Evolutionary conservation across 2,113 vertebrate species (phyloP), one percentile per base, ranked within the genome.

Genomic region (Scomber colias): DNA sequence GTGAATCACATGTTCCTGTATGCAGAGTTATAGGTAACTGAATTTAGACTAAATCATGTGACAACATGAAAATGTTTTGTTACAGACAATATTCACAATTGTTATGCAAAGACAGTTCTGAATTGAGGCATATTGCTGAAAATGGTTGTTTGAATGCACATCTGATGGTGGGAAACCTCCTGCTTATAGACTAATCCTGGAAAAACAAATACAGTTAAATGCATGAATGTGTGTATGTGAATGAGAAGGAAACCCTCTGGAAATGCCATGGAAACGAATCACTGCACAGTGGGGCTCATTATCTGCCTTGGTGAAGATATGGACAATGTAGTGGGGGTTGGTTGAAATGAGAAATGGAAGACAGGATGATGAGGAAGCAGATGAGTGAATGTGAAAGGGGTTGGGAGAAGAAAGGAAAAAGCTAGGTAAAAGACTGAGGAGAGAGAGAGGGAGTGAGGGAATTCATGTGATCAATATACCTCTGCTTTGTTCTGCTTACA

Each of bases 201-300:
- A 31, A 40, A 62, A 57, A 63, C 16, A 30, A 24, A 17, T 2
- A n/a, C n/a, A 51, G 21, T 49, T 0, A 76, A 53, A 60, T 49
- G 48, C 12, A 11, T 48, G 12, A 54, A 35, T 8, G 5, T 11
- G 55, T 70, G 30, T 21, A 48, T 27, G 12, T 72, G 61, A 78
- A 71, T 40, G 30, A 49, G 30, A 2, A 66, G 11, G 51, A 84
- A 65, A 35, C 3, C 4, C 3, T 3, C 1, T 19, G 24, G 49
- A 74, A 60, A 77, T 55, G 46, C 55, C 79, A 86, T 84, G 81
- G 69, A 82, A 88, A 88, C 65, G 0, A 5, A 62, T 62, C 35
- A n/a, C 30, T 4, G 46, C 60, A 70, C 55, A 19, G 46, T 4
- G 2, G 40, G n/a, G 56, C 65, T 88, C 71, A 77, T 82, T 86